A percentile compares a stretch with the other conserved stretches of the same genome.
These are phyloP conservation scores for Synanceia verrucosa DNA, from an alignment of 2,797 vertebrate genomes.

Conservation along the genomic window DNA sequence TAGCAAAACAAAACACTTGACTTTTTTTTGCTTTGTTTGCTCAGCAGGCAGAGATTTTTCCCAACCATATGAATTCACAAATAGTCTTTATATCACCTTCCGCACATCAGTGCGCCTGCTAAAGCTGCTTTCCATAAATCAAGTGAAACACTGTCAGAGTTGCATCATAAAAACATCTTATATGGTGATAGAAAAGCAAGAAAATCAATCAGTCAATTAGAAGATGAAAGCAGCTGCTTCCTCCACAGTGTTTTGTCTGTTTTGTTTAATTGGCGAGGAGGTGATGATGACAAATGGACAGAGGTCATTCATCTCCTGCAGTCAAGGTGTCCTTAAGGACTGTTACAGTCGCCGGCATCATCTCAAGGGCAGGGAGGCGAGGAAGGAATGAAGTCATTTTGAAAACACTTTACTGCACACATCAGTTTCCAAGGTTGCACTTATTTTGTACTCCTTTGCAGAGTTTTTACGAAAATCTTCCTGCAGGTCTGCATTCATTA, in stretches of 20 bases:
- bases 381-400: background rate
- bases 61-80: conserved; percentile 38
- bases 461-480: conserved; percentile 33
- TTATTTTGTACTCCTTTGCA: conserved; percentile 30
- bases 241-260: conserved; percentile 19
- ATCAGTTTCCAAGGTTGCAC: conserved; percentile 39
- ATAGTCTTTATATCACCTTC: conserved; percentile 45
- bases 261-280: conserved; percentile 49
- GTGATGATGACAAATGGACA: conserved; percentile 36
- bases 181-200: conserved; percentile 36
- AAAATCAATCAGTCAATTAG: conserved; percentile 66
- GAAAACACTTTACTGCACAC: conserved; percentile 28
- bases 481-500: conserved; percentile 57
- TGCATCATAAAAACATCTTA: conserved; percentile 43
- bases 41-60: conserved; percentile 20
- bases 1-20: conserved; percentile 47
- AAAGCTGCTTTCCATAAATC: conserved; percentile 56
- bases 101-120: conserved; percentile 28
- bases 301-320: conserved; percentile 48
- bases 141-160: conserved; percentile 28
- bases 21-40: conserved; percentile 14
- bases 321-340: conserved; percentile 19
- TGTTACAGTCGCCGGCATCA: background rate
- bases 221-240: conserved; percentile 60
- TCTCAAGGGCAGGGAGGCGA: conserved; percentile 24